Percentiles rank a stretch among this genome's conserved stretches.
phyloP scores from a whole-genome alignment of 2,797 vertebrate genomes.

The Staurois parvus region DNA sequence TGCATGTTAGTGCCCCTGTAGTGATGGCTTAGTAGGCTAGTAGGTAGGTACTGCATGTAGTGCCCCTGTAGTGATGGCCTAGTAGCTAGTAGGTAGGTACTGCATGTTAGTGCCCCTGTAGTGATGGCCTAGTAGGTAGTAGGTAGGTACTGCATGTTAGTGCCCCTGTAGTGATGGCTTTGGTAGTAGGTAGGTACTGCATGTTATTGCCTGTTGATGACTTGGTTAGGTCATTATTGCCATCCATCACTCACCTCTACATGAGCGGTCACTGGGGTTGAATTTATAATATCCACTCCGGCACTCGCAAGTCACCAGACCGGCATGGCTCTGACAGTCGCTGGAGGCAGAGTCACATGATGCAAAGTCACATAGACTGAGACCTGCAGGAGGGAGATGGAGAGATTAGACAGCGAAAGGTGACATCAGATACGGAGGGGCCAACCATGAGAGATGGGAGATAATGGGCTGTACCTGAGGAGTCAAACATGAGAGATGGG shows the following conservation, averaged over 20 bases:
- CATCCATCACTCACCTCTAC: conserved; percentile 22
- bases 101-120: neutral
- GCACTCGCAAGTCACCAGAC: conserved; percentile 27
- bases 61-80: neutral
- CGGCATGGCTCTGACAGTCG: neutral
- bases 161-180: neutral
- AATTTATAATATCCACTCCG: conserved; percentile 18
- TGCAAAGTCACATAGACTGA: conserved; percentile 28
- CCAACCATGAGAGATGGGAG: too few species aligned
- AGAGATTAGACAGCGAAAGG: neutral
- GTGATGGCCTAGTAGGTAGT: too few species aligned
- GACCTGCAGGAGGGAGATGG: neutral
- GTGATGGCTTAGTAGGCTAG: too few species aligned
- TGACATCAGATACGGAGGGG: too few species aligned
- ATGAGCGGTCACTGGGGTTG: conserved; percentile 12
- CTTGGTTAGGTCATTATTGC: too few species aligned
- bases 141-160: neutral
- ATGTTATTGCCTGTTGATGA: too few species aligned
- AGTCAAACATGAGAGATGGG: too few species aligned
- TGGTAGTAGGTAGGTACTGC: neutral
- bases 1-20: neutral
- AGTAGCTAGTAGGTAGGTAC: neutral
- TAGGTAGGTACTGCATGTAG: neutral
- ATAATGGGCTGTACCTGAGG: too few species aligned
- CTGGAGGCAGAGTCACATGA: conserved; percentile 34